Evolutionary conservation across 2,888 invertebrate genomes (phyloP).

Genomic region (Rhagium mordax): DNA sequence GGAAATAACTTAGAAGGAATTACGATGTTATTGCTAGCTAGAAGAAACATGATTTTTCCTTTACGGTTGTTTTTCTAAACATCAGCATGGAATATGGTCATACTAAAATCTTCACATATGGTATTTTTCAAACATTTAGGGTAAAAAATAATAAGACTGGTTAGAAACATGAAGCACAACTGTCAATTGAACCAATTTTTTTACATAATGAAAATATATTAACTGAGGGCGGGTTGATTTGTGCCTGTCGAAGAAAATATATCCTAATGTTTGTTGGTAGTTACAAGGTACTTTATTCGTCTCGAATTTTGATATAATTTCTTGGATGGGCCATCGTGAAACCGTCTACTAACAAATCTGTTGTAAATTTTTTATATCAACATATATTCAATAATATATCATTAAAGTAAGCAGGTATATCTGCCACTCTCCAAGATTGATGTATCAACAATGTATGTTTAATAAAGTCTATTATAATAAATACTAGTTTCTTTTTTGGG

Average conservation of each 20-base stretch:
- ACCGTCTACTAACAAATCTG: background rate
- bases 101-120: background rate
- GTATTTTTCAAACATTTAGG: background rate
- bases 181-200: constrained; percentile 47
- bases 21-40: too few species aligned
- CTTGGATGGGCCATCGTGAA: background rate
- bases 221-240: constrained; percentile 7
- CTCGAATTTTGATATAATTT: background rate
- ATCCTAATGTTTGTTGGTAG: too few species aligned
- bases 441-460: background rate
- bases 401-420: background rate
- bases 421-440: background rate
- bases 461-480: constrained; percentile 10
- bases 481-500: too few species aligned
- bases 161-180: constrained; percentile 38
- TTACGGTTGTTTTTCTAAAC: background rate
- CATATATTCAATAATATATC: background rate
- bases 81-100: background rate
- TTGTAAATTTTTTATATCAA: constrained; percentile 13
- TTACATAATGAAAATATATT: constrained; percentile 4
- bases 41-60: background rate
- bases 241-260: constrained; percentile 1
- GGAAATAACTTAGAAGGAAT: background rate
- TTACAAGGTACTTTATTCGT: too few species aligned
- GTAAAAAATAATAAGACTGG: constrained; percentile 46